A percentile compares a stretch with the other conserved stretches of the same genome.
phyloP scores from a whole-genome alignment of 2,888 invertebrate species.

The Netelia melanura region DNA sequence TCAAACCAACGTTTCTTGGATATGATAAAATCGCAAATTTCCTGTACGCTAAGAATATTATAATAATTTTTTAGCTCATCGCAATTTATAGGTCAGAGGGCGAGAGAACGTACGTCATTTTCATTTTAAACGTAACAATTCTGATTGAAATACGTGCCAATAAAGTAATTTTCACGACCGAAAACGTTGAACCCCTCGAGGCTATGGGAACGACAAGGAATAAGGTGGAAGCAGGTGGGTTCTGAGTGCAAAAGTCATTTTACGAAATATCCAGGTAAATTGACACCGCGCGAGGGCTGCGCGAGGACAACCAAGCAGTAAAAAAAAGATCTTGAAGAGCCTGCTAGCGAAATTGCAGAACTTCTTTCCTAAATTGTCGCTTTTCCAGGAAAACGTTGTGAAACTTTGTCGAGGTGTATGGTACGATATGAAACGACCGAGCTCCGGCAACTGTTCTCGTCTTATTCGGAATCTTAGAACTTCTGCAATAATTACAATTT shows the following conservation, averaged over 20 bases:
- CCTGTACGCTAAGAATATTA: too few species aligned
- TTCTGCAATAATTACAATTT: constrained; percentile 62
- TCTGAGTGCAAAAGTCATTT: constrained; percentile 60
- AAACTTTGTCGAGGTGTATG: constrained; percentile 39
- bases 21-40: too few species aligned
- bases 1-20: too few species aligned
- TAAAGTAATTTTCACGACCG: too few species aligned
- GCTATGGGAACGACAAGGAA: constrained; percentile 2
- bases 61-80: too few species aligned
- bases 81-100: too few species aligned
- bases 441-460: not conserved
- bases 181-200: constrained; percentile 1
- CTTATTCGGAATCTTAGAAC: constrained; percentile 13
- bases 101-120: too few species aligned
- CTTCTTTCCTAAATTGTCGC: constrained; percentile 62
- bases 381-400: constrained; percentile 16
- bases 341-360: constrained; percentile 59
- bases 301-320: constrained; percentile 38
- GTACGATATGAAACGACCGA: constrained; percentile 15
- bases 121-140: too few species aligned
- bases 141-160: too few species aligned
- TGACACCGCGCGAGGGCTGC: constrained; percentile 45
- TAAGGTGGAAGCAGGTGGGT: not conserved
- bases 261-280: constrained; percentile 61
- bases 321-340: constrained; percentile 19